Percentiles rank a stretch among this genome's conserved stretches.
These are phyloP conservation scores for Cryptomyrus ogoouensis DNA, from an alignment of 2,113 vertebrate species.

Conservation along the genomic window DNA sequence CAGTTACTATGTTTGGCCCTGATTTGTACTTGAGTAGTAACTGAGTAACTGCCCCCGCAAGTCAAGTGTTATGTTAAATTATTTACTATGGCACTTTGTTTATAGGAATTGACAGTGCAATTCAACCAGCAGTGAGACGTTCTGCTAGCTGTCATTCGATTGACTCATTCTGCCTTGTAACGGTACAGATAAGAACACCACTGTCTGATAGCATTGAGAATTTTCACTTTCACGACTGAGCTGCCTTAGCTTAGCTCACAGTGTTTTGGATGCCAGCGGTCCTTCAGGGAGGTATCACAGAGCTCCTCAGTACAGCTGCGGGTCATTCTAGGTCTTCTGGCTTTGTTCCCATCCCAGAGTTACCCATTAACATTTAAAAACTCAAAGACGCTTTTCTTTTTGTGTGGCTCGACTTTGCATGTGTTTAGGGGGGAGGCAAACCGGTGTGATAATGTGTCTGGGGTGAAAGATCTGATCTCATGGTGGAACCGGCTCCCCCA, in stretches of 20 bases:
- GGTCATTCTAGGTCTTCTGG: conserved; percentile 8
- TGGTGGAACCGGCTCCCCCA: conserved; percentile 1
- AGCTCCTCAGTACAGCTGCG: conserved; percentile 4
- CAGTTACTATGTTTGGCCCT: not conserved
- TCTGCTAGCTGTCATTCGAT: not conserved
- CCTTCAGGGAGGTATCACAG: conserved; percentile 1
- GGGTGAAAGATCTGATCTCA: not conserved
- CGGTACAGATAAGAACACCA: not conserved
- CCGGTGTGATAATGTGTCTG: not conserved
- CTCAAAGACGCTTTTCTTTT: conserved; percentile 13
- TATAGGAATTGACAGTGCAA: not conserved
- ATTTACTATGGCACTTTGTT: not conserved
- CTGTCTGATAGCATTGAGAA: not conserved
- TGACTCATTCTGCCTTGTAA: not conserved
- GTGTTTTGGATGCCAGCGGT: not conserved
- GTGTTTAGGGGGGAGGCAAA: not conserved
- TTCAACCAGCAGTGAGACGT: not conserved
- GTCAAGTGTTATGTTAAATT: not conserved
- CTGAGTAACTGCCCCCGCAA: not conserved
- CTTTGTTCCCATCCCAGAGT: not conserved
- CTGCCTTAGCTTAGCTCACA: not conserved
- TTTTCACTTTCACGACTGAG: not conserved
- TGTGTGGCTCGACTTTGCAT: not conserved
- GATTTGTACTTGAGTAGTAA: not conserved
- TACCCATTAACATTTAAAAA: not conserved